Evolutionary conservation across 2,888 invertebrate species (phyloP), one percentile per base, ranked within the genome.

Genomic region (Agonopterix heracliana): DNA sequence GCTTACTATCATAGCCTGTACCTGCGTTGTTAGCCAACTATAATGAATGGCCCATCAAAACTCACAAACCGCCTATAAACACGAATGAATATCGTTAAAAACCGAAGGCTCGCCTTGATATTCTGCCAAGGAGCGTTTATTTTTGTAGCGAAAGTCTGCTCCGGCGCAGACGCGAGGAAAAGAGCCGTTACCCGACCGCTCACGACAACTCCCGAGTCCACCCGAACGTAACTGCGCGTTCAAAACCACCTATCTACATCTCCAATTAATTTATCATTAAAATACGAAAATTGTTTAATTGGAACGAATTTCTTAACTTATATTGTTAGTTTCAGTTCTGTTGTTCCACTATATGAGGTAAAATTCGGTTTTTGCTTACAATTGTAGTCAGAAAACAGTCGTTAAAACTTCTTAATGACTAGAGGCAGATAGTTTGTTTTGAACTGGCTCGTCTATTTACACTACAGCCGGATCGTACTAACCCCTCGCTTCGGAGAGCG

Each of bases 71-170:
- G 82, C 78, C 81, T 78, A 84, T 84, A 84, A 81, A 81, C 68
- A 68, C 66, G 59, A 57, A 66, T 56, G 68, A 73, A 76, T 78
- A 76, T 69, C 69, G 69, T 76, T 78, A 77, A 72, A 74, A 77
- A 70, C 58, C 41, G 12, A 10, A 17, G 43, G 26, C 41, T 45
- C 38, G 79, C 77, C 79, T 86, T 86, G 87, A 76, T 84, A 71
- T 72, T 78, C 71, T 87, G 87, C 87, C 87, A 87, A 86, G 84
- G 84, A 84, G 78, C 75, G 71, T 84, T 85, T 87, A 87, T 87
- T 86, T 86, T 81, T 79, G 81, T 83, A 84, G 81, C 83, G 83
- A 84, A 84, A 84, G 83, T 84, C 64, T 78, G 75, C 75, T 68
- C 54, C 51, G 64, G 68, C 72, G 67, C 67, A 61, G 52, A 57